Evolutionary conservation across 1,140 invertebrate species (phyloP), one percentile per base, ranked within the genome.

Genomic region (Vanessa atalanta): DNA sequence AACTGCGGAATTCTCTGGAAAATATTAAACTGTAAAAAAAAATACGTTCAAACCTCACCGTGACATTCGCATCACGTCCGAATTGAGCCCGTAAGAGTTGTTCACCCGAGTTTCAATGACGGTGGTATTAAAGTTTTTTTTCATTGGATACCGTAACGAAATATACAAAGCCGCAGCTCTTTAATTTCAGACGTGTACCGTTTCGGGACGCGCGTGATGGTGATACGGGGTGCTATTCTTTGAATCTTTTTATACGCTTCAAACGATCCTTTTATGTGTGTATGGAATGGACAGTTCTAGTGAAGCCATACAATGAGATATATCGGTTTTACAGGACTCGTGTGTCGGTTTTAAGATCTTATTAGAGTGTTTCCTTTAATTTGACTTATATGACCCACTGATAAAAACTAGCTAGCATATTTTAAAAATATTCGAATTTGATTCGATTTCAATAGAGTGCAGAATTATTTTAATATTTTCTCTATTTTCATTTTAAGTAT

Each of bases 51-150:
- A 60, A 55, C 64, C 43, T 48, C 64, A 65, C 47, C 47, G 68
- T 71, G 37, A 14, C 72, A 84, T 85, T 84, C 85, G n/a, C 12
- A 71, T 82, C 85, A 87, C 85, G 83, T 82, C 47, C 77, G 66
- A 76, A 81, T 81, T 77, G 73, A 78, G 77, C 76, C 79, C 82
- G 80, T 82, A 86, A 80, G 81, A 83, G 82, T 83, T 83, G 80
- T 83, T 72, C 76, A 67, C 65, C 72, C 67, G 69, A 68, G 65
- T 75, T 78, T 78, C 76, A 75, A 74, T 78, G 69, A 61, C 43
- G 70, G 47, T 37, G 65, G 20, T 51, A 61, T 65, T 71, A 16
- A 72, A 63, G 55, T 57, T 73, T 73, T 71, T 78, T 72, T 47
- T 51, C 53, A 71, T 20, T 60, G 64, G 60, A 73, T 67, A 75